Percentiles rank a stretch among this genome's conserved stretches.
Evolutionary conservation across 2,888 invertebrate species (phyloP).

Genomic region (Drosophila gaucha): DNA sequence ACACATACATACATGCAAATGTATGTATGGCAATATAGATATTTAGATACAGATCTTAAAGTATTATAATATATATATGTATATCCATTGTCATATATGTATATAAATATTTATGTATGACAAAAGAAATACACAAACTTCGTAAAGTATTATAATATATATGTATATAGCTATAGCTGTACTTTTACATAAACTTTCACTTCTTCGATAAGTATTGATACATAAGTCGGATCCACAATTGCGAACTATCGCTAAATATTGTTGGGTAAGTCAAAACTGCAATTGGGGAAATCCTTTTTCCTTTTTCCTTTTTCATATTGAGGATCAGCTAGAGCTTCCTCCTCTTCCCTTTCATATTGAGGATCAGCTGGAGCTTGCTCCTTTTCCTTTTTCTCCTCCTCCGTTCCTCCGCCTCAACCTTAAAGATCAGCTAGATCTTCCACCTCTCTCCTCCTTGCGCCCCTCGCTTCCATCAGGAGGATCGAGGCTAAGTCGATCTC

Average conservation of each 20-base stretch:
- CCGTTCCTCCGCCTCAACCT: too few species aligned
- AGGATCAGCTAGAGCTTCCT: background rate
- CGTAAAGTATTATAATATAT: too few species aligned
- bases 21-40: background rate
- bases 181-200: background rate
- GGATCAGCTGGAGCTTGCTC: background rate
- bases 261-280: background rate
- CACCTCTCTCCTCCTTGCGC: too few species aligned
- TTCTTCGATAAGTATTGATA: constrained; percentile 1
- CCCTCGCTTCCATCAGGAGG: too few species aligned
- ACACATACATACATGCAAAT: background rate
- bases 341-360: background rate
- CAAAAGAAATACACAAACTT: too few species aligned
- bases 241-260: background rate
- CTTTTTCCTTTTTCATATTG: background rate
- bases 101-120: background rate
- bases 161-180: background rate
- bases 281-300: background rate
- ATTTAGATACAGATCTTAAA: background rate
- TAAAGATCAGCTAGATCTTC: background rate
- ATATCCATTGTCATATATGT: too few species aligned
- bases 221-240: background rate
- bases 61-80: background rate
- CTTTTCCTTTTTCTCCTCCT: background rate
- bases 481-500: constrained; percentile 6